Evolutionary conservation across 2,888 invertebrate species (phyloP).

Genomic region (Rotaria sp.): DNA sequence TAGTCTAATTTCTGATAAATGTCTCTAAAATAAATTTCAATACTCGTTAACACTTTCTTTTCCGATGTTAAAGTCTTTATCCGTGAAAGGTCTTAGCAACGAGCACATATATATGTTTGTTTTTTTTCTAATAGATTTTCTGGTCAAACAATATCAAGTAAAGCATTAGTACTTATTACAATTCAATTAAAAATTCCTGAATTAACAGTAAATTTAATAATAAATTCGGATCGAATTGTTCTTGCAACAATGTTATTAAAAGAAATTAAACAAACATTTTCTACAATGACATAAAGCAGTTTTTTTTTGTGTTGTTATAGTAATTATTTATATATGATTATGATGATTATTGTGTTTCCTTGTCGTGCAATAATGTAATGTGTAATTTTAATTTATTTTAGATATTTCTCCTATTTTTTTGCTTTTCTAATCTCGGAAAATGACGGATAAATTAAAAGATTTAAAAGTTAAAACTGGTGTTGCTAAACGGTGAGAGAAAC

Average conservation of each 20-base stretch:
- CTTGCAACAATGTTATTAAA: conserved; percentile 81
- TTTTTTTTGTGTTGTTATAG: too few relatives aligned
- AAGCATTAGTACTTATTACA: conserved; percentile 68
- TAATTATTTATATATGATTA: too few relatives aligned
- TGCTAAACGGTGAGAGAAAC: not conserved
- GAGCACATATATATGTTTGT: not conserved
- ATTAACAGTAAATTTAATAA: conserved; percentile 58
- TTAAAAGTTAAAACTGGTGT: conserved; percentile 20
- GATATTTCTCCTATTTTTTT: not conserved
- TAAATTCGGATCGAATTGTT: conserved; percentile 87
- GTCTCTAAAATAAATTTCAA: conserved; percentile 57
- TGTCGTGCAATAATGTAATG: not conserved
- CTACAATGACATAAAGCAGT: too few relatives aligned
- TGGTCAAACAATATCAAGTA: conserved; percentile 72
- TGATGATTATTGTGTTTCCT: too few relatives aligned
- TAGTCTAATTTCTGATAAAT: conserved; percentile 24
- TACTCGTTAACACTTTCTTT: conserved; percentile 55
- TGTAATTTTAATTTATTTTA: conserved; percentile 7
- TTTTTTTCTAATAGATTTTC: conserved; percentile 61
- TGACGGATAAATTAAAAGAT: conserved; percentile 23
- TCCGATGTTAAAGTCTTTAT: conserved; percentile 57
- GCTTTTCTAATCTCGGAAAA: not conserved
- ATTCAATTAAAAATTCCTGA: conserved; percentile 43
- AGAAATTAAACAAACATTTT: conserved; percentile 60
- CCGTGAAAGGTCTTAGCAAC: conserved; percentile 58